Percentiles rank a stretch among this genome's conserved stretches.
These are phyloP conservation scores for Craniophora ligustri DNA, from an alignment of 2,888 invertebrate species.

Conservation along the genomic window DNA sequence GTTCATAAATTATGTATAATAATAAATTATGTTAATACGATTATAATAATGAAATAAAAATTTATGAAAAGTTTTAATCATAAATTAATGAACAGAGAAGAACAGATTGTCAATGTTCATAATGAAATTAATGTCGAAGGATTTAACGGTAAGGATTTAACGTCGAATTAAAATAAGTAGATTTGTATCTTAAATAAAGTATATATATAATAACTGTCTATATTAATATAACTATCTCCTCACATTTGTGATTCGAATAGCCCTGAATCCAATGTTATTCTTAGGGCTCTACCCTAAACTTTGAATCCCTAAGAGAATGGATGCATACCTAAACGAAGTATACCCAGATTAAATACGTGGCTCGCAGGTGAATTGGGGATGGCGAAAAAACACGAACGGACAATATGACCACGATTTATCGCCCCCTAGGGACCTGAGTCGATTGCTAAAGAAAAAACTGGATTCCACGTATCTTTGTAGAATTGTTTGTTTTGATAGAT, in stretches of 20 bases:
- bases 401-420: conserved; percentile 70
- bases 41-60: too few species aligned
- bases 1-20: too few species aligned
- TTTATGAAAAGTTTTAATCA: too few species aligned
- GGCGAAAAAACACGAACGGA: conserved; percentile 56
- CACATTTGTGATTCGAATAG: conserved; percentile 17
- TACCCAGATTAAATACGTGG: conserved; percentile 86
- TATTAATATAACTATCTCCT: too few species aligned
- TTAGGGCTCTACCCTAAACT: conserved; percentile 43
- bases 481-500: conserved; percentile 42
- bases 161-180: too few species aligned
- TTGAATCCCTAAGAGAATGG: conserved; percentile 47
- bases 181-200: too few species aligned
- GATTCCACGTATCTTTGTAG: conserved; percentile 24
- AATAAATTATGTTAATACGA: too few species aligned
- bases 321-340: conserved; percentile 71
- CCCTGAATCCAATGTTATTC: conserved; percentile 38
- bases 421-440: conserved; percentile 57
- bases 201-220: too few species aligned
- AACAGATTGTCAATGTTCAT: too few species aligned
- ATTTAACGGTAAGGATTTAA: too few species aligned
- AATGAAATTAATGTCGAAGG: too few species aligned
- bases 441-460: conserved; percentile 49
- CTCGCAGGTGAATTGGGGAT: conserved; percentile 77
- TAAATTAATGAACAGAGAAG: too few species aligned